These are phyloP conservation scores for Thaumetopoea pityocampa DNA, from an alignment of 1,140 invertebrate species.

Conservation along the genomic window DNA sequence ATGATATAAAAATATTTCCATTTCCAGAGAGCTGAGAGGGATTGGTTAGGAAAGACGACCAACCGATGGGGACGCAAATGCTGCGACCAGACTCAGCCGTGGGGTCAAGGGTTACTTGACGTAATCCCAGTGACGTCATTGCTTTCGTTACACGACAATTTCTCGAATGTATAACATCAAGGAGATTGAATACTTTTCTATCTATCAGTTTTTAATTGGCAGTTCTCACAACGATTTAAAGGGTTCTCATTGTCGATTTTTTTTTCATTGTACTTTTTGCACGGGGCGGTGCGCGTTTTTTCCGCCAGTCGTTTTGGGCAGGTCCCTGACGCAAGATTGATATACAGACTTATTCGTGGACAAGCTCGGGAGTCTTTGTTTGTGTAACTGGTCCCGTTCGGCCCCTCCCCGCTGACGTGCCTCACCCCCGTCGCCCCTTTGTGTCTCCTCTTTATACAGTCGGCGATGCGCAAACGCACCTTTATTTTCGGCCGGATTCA, in stretches of 20 bases:
- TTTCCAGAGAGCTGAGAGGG: no score
- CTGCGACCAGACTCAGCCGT: no score
- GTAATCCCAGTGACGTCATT: no score
- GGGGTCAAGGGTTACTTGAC: no score
- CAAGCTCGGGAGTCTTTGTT: slow-evolving; percentile 68
- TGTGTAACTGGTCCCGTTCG: slow-evolving; percentile 54
- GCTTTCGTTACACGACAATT: no score
- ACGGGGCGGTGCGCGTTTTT: slow-evolving; percentile 38
- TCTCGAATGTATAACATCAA: slow-evolving; percentile 8
- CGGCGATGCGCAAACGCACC: slow-evolving; percentile 42
- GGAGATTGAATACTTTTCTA: slow-evolving; percentile 49
- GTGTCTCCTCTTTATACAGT: slow-evolving; percentile 62
- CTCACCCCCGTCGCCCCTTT: slow-evolving; percentile 43
- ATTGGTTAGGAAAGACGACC: no score
- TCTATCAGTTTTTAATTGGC: slow-evolving; percentile 75
- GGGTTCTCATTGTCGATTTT: slow-evolving; percentile 67
- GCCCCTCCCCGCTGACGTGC: slow-evolving; percentile 22
- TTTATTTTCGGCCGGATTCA: slow-evolving; percentile 55
- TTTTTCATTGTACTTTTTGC: slow-evolving; percentile 53
- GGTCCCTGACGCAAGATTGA: slow-evolving; percentile 71
- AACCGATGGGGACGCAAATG: no score
- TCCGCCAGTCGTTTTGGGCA: slow-evolving; percentile 63
- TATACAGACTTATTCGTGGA: slow-evolving; percentile 68
- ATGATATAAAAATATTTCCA: no score
- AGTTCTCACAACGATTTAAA: slow-evolving; percentile 66